These are phyloP conservation scores for Calephelis virginiensis DNA, from an alignment of 1,140 invertebrate genomes.

Conservation along the genomic window DNA sequence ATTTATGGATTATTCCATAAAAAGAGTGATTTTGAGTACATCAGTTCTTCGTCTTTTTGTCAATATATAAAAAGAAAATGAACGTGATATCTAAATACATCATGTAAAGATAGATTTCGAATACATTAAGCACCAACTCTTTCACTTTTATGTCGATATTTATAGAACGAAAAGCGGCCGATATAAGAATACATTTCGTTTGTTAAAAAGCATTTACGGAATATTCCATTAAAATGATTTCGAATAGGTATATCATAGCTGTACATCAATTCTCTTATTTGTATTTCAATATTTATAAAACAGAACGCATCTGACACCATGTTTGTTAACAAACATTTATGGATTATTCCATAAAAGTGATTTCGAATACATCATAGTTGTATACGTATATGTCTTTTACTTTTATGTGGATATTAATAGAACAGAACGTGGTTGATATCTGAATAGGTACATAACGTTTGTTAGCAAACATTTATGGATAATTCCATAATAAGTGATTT, in stretches of 20 bases:
- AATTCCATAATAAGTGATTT: slow-evolving; percentile 21
- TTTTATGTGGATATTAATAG: neutral
- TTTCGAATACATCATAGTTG: no score
- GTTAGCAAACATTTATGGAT: slow-evolving; percentile 17
- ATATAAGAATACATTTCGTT: slow-evolving; percentile 6
- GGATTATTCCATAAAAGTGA: slow-evolving; percentile 21
- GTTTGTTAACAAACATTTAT: slow-evolving; percentile 13
- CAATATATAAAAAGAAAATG: neutral
- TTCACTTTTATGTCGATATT: neutral
- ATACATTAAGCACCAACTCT: no score
- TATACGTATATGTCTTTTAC: neutral
- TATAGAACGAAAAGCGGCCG: neutral
- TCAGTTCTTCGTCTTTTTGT: neutral
- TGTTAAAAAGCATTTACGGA: slow-evolving; percentile 14
- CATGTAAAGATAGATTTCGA: no score
- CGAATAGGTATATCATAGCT: no score
- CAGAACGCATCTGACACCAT: slow-evolving; percentile 1
- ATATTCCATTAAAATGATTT: slow-evolving; percentile 20
- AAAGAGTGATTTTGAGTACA: no score
- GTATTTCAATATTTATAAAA: neutral
- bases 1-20: no score
- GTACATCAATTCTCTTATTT: neutral
- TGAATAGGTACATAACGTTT: neutral
- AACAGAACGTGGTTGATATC: slow-evolving; percentile 12
- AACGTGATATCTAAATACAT: no score